A percentile compares a stretch with the other conserved stretches of the same genome.
These are phyloP conservation scores for Tinea trinotella DNA, from an alignment of 2,888 invertebrate species.

Conservation along the genomic window DNA sequence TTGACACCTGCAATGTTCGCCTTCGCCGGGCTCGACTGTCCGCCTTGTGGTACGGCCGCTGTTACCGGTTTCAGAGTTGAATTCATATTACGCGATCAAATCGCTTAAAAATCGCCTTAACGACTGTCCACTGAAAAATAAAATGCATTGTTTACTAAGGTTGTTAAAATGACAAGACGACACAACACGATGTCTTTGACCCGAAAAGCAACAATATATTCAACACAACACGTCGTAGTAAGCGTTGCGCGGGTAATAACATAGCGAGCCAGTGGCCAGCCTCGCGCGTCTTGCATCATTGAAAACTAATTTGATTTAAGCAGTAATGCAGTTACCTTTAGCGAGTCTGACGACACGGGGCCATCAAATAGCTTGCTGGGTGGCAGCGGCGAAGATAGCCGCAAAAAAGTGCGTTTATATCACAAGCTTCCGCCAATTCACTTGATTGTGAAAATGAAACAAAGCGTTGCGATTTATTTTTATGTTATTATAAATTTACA, in stretches of 20 bases:
- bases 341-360: conserved; percentile 40
- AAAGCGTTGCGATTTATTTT: conserved; percentile 33
- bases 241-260: conserved; percentile 47
- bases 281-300: conserved; percentile 1
- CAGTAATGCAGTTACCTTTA: conserved; percentile 41
- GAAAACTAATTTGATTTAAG: not conserved
- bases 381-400: conserved; percentile 46
- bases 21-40: conserved; percentile 58
- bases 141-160: not conserved
- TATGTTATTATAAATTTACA: conserved; percentile 33
- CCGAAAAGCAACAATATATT: conserved; percentile 61
- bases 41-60: conserved; percentile 60
- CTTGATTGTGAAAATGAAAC: conserved; percentile 40
- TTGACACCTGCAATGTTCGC: conserved; percentile 57
- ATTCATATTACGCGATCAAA: conserved; percentile 65
- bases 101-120: conserved; percentile 18
- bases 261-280: not conserved
- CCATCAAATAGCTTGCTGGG: conserved; percentile 46
- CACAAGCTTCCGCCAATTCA: conserved; percentile 63
- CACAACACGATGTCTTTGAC: conserved; percentile 59
- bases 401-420: conserved; percentile 68
- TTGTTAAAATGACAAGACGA: conserved; percentile 18
- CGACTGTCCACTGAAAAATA: not conserved
- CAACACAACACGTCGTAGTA: not conserved
- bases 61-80: conserved; percentile 75